Conservation (phyloP, 2,113 vertebrate species). For the Herpailurus yagouaroundi region DNA sequence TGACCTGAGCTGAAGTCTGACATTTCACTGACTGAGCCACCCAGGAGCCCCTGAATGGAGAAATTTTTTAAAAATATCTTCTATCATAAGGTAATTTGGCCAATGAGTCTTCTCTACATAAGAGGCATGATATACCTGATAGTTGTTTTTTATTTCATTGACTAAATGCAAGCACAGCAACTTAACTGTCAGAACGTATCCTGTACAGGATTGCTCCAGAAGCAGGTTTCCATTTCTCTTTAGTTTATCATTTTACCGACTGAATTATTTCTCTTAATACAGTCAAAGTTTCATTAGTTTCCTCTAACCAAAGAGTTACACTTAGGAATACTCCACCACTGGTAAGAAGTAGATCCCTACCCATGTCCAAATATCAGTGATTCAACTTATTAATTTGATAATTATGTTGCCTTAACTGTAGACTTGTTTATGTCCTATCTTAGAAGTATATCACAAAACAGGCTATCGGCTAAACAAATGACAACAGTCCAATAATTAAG, state of each 20-base stretch:
- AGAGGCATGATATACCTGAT: background rate
- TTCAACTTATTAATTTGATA: background rate
- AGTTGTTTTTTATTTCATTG: background rate
- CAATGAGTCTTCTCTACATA: background rate
- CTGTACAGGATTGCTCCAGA: background rate
- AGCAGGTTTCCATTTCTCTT: background rate
- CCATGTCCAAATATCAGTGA: background rate
- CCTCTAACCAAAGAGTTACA: background rate
- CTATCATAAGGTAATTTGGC: background rate
- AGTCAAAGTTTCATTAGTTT: background rate
- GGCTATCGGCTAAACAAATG: background rate
- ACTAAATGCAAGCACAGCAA: background rate
- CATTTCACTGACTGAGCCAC: too few relatives aligned
- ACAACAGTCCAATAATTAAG: background rate
- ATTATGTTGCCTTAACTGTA: background rate
- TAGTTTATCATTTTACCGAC: background rate
- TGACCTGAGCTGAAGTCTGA: too few relatives aligned
- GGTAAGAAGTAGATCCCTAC: background rate
- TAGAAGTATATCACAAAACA: background rate
- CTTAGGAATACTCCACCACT: background rate
- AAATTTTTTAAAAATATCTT: background rate
- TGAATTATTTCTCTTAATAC: background rate
- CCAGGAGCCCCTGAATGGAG: background rate
- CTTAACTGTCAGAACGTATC: background rate
- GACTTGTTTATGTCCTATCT: background rate